A percentile compares a stretch with the other conserved stretches of the same genome.
These are phyloP conservation scores for Premnoplex brunnescens DNA, from an alignment of 2,797 vertebrate genomes.

Conservation along the genomic window DNA sequence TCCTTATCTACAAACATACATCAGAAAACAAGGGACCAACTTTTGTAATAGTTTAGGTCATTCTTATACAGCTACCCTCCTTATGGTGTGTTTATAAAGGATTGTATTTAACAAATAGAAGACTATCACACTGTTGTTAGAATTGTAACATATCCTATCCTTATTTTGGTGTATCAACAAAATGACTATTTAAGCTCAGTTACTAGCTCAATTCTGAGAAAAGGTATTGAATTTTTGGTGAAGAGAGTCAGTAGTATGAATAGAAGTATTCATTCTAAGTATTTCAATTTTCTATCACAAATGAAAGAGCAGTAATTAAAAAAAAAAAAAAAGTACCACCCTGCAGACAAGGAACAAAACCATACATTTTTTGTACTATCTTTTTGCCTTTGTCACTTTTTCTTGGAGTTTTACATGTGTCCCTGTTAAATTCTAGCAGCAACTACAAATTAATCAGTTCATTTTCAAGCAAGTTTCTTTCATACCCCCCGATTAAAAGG, in stretches of 20 bases:
- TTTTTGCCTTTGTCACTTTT: background rate
- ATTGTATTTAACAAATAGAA: background rate
- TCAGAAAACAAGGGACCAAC: background rate
- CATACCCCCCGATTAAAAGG: background rate
- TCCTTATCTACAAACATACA: background rate
- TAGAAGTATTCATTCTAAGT: background rate
- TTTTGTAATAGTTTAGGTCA: background rate
- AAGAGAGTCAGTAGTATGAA: background rate
- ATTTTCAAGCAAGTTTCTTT: background rate
- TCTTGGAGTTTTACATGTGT: background rate
- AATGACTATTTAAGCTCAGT: background rate
- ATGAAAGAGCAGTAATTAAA: background rate
- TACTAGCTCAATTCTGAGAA: background rate
- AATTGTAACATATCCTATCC: background rate
- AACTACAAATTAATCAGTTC: background rate
- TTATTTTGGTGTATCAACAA: background rate
- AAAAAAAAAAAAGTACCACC: background rate
- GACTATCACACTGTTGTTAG: background rate
- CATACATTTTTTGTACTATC: background rate
- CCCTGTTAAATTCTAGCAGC: background rate
- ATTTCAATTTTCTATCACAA: conserved; percentile 5
- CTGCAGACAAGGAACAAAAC: background rate
- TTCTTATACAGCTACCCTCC: background rate
- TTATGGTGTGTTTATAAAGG: background rate
- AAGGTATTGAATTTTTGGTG: background rate